Percentiles rank a stretch among this genome's conserved stretches.
phyloP scores from a whole-genome alignment of 2,113 vertebrate species.

The Hydrolagus affinis region DNA sequence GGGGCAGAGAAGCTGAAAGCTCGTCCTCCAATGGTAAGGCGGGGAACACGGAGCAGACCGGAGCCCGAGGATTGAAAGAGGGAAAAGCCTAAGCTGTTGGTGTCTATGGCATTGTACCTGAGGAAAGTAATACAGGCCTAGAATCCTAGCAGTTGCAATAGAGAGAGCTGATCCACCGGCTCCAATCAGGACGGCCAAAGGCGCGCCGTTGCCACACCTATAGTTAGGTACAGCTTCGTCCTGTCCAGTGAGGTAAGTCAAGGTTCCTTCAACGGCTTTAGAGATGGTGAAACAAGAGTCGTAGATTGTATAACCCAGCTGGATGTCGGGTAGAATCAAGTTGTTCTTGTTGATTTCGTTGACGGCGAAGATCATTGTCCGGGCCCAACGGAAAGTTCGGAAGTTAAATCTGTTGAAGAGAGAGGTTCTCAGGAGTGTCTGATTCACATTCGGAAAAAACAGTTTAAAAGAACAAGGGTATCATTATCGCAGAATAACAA shows the following conservation, averaged over 20 bases:
- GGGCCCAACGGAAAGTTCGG: slow-evolving; percentile 67
- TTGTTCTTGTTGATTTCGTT: slow-evolving; percentile 60
- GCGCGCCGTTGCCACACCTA: slow-evolving; percentile 60
- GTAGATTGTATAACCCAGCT: slow-evolving; percentile 71
- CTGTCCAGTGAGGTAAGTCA: slow-evolving; percentile 68
- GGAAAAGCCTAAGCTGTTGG: no score
- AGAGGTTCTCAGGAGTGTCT: not conserved
- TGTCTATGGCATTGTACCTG: slow-evolving; percentile 50
- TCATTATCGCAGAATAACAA: not conserved
- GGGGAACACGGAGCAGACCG: no score
- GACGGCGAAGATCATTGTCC: slow-evolving; percentile 72
- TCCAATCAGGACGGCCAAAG: slow-evolving; percentile 63
- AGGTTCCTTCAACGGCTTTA: slow-evolving; percentile 66
- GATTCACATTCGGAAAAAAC: not conserved
- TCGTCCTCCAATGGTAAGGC: no score
- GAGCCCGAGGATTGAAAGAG: no score
- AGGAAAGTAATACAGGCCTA: slow-evolving; percentile 70
- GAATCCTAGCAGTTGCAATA: slow-evolving; percentile 67
- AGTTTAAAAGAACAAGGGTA: not conserved
- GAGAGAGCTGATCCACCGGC: slow-evolving; percentile 67
- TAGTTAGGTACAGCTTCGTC: slow-evolving; percentile 72
- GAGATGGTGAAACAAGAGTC: slow-evolving; percentile 73
- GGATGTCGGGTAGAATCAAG: slow-evolving; percentile 59
- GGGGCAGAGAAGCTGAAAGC: no score
- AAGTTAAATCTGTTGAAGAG: slow-evolving; percentile 67